phyloP scores from a whole-genome alignment of 1,140 invertebrate genomes.

The Drosophila arizonae region DNA sequence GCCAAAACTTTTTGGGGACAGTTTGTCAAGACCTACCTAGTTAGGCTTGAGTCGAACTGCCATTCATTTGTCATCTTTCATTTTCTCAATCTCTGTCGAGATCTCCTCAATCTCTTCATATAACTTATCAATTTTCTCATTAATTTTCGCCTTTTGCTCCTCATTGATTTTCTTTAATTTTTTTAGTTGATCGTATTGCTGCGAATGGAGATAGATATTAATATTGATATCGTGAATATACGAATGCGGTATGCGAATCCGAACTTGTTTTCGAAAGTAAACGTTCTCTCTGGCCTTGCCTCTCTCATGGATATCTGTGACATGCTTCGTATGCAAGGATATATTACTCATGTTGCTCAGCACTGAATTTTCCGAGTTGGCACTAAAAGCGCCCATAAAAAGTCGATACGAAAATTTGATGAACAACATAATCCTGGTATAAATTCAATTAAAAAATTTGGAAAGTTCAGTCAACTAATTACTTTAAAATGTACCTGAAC shows the following conservation, averaged over 20 bases:
- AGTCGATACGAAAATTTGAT: too few species aligned
- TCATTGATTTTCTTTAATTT: neutral
- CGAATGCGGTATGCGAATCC: neutral
- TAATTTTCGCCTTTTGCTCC: neutral
- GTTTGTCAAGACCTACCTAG: neutral
- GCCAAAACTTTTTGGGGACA: too few species aligned
- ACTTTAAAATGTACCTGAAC: too few species aligned
- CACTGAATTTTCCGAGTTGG: neutral
- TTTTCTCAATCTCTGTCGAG: neutral
- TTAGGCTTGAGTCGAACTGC: neutral
- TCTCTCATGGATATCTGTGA: neutral
- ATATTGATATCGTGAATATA: neutral
- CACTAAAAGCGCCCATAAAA: too few species aligned
- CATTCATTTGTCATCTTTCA: neutral
- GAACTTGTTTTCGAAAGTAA: slow-evolving; percentile 15
- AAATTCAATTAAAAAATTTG: too few species aligned
- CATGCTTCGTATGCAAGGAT: neutral
- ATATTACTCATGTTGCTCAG: neutral
- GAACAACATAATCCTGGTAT: too few species aligned
- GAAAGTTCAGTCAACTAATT: too few species aligned
- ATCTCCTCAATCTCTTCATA: neutral
- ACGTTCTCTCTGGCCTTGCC: slow-evolving; percentile 7
- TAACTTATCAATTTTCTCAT: neutral
- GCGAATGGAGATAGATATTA: neutral
- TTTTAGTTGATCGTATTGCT: slow-evolving; percentile 24